A percentile compares a stretch with the other conserved stretches of the same genome.
phyloP scores from a whole-genome alignment of 2,113 vertebrate species.

The Heptranchias perlo region DNA sequence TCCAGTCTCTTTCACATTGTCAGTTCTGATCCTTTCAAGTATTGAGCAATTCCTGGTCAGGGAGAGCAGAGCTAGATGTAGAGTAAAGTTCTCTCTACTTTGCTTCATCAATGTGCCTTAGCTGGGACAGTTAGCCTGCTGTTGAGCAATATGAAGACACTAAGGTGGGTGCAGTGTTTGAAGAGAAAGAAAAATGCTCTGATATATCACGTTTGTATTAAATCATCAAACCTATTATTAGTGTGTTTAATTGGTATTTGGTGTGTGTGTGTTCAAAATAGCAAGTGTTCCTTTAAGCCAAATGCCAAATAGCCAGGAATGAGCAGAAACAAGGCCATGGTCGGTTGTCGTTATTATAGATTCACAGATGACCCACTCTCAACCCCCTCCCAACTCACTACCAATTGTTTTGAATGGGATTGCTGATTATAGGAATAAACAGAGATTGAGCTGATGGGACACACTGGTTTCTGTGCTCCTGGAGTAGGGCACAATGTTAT shows the following conservation, averaged over 20 bases:
- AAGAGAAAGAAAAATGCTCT: background rate
- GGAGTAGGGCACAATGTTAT: background rate
- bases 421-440: background rate
- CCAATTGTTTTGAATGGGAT: background rate
- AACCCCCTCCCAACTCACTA: background rate
- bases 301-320: background rate
- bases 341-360: background rate
- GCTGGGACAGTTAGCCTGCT: background rate
- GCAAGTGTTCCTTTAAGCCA: background rate
- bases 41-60: background rate
- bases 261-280: background rate
- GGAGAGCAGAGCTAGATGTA: background rate
- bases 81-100: background rate
- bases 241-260: background rate
- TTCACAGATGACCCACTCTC: background rate
- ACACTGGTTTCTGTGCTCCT: background rate
- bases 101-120: background rate
- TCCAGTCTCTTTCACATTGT: background rate
- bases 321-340: background rate
- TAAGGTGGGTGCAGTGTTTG: background rate
- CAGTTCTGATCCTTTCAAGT: background rate
- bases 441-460: background rate
- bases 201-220: background rate
- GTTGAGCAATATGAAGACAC: background rate
- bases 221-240: background rate